Evolutionary conservation across 1,140 invertebrate species (phyloP).

Genomic region (honey bee (Apis mellifera)): Amel_HAv3.1 CM009935.2:5309501-5310000

Average conservation of each 20-base stretch:
- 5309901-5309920: conserved; percentile 92
- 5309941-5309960: conserved; percentile 94
- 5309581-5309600: conserved; percentile 89
- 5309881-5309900: conserved; percentile 88
- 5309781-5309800: conserved; percentile 86
- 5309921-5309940: conserved; percentile 91
- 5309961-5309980: conserved; percentile 95
- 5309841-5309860: conserved; percentile 6
- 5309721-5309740: conserved; percentile 75
- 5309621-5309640: conserved; percentile 61
- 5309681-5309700: not conserved
- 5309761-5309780: conserved; percentile 87
- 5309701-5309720: conserved; percentile 2
- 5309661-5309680: not conserved
- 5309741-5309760: conserved; percentile 82
- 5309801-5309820: conserved; percentile 24
- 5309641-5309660: conserved; percentile 3
- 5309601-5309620: conserved; percentile 92
- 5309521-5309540: conserved; percentile 89
- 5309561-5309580: conserved; percentile 85
- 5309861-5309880: conserved; percentile 85
- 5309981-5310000: conserved; percentile 90
- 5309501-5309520: conserved; percentile 91
- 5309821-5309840: not conserved
- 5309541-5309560: conserved; percentile 93